Percentiles rank a stretch among this genome's conserved stretches.
phyloP scores from a whole-genome alignment of 2,113 vertebrate genomes.

The Lophotis ruficrista region DNA sequence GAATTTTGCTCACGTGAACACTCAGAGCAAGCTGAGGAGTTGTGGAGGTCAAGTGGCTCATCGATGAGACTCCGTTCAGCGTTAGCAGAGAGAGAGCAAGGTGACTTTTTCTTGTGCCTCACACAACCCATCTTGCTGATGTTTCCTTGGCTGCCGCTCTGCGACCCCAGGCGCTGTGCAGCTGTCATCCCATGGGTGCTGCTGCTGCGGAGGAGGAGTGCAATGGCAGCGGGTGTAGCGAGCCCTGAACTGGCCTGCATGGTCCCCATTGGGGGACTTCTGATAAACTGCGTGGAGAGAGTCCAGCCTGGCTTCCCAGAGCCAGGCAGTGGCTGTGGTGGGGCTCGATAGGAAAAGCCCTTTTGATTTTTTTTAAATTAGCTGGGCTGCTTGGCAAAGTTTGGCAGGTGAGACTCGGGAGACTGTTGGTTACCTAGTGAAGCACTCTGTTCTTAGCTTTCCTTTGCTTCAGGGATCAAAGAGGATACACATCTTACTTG shows the following conservation, averaged over 20 bases:
- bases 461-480: not conserved
- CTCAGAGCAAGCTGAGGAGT: not conserved
- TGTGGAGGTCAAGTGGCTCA: accelerated
- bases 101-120: accelerated
- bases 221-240: no score
- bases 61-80: not conserved
- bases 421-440: not conserved
- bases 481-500: not conserved
- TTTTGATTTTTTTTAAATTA: not conserved
- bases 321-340: not conserved
- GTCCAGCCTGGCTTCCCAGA: not conserved
- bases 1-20: not conserved
- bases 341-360: not conserved
- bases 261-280: not conserved
- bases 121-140: accelerated
- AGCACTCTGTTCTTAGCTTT: not conserved
- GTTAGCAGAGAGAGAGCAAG: not conserved
- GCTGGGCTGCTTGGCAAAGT: not conserved
- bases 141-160: not conserved
- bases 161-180: not conserved
- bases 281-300: not conserved
- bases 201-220: not conserved
- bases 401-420: not conserved
- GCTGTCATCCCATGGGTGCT: accelerated
- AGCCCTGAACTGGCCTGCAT: accelerated